Evolutionary conservation across 2,113 vertebrate genomes (phyloP).

Genomic region (Anarrhichthys ocellatus): DNA sequence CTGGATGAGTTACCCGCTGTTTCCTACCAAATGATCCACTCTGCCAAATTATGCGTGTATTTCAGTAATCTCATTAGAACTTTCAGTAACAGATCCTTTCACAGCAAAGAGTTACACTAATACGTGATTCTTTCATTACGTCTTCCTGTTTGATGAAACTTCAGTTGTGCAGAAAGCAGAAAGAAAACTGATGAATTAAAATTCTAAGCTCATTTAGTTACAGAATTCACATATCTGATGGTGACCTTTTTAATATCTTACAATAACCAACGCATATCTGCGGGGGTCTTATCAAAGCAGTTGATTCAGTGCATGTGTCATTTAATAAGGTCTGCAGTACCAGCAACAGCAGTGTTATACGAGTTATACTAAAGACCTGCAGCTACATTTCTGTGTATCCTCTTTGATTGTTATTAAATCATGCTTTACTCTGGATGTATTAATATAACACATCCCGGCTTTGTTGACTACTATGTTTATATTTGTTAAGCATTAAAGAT

Average conservation of each 20-base stretch:
- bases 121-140: neutral
- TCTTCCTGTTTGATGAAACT: neutral
- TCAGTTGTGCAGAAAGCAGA: neutral
- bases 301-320: neutral
- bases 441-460: neutral
- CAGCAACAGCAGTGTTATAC: neutral
- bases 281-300: neutral
- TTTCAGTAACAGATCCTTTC: too few relatives aligned
- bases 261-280: neutral
- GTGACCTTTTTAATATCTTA: neutral
- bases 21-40: slow-evolving; percentile 24
- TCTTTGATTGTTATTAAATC: neutral
- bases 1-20: slow-evolving; percentile 13
- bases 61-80: neutral
- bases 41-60: slow-evolving; percentile 5
- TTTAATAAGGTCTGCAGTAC: neutral
- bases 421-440: neutral
- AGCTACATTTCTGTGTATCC: neutral
- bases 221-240: neutral
- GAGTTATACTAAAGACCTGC: neutral
- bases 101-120: neutral
- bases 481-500: neutral
- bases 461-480: neutral
- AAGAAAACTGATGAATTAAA: neutral
- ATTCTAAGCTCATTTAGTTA: neutral